Base-by-base conservation (phyloP, 2,888 invertebrate species). In the Drosophila tripunctata region DNA sequence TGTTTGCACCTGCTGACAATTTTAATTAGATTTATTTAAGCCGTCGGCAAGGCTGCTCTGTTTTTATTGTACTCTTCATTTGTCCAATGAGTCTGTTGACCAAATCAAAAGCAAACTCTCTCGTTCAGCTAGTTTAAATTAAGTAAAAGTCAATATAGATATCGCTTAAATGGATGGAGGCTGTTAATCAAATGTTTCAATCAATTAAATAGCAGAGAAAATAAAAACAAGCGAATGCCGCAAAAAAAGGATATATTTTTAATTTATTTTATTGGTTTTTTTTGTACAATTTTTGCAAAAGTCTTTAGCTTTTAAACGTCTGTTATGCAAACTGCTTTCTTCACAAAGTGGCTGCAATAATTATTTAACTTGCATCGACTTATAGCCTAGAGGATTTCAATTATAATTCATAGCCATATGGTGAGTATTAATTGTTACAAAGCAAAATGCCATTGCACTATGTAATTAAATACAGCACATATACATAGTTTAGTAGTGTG, bases 11-110 rank as follows among this genome's bases (percentile, higher is more conserved):
- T 62, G 65, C 56, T 57, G 64, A 61, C 66, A 66, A 58, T 74
- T 80, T 80, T 83, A 82, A 83, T 83, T 83, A 68, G 74, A 78
- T 85, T 82, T 75, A 74, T 76, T 85, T 80, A 75, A 74, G 86
- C 83, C 74, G 27, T 10, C 52, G 71, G 72, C 73, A 10, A 40
- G 33, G 33, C 47, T 14, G n/a, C 31, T 24, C 35, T 45, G 10
- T 17, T 24, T 33, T 31, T 35, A 15, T 22, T 15, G 30, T 31
- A 54, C 24, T 60, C 45, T 40, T 38, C 44, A 45, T 31, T 54
- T 36, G n/a, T 35, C 43, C 10, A 30, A 24, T 24, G 15, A 19
- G 8, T 12, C 5, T 12, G 10, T 50, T 57, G 51, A 51, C 43
- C 31, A 56, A 57, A 57, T 63, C 50, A 52, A 55, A 33, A 24